Percentiles rank a stretch among this genome's conserved stretches.
Evolutionary conservation across 2,113 vertebrate genomes (phyloP).

Genomic region (Potamarius usumacintae): DNA sequence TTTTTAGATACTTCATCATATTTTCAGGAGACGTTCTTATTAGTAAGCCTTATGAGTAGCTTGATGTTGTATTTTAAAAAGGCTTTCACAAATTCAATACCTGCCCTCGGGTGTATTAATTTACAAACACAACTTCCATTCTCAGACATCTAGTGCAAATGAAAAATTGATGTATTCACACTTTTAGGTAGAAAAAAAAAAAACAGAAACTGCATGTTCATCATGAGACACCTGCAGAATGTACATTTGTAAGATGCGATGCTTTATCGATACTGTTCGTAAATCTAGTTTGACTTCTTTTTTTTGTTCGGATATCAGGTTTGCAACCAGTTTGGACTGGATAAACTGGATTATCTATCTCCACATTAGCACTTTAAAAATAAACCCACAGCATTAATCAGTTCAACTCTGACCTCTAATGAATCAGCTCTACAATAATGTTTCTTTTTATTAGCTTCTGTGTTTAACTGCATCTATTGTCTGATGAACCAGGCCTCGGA

Average conservation of each 20-base stretch:
- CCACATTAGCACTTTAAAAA: not conserved
- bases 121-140: not conserved
- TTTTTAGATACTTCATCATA: not conserved
- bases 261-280: not conserved
- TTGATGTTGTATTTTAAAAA: not conserved
- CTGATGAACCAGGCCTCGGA: not conserved
- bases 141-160: not conserved
- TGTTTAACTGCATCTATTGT: not conserved
- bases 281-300: not conserved
- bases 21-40: not conserved
- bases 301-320: not conserved
- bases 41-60: not conserved
- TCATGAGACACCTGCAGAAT: not conserved
- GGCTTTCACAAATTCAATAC: not conserved
- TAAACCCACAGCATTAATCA: not conserved
- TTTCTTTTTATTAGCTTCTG: not conserved
- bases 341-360: too few relatives aligned
- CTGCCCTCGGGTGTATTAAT: not conserved
- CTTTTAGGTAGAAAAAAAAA: not conserved
- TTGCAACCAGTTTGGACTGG: not conserved
- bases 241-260: not conserved
- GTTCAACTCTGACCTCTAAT: conserved; percentile 15
- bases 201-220: not conserved
- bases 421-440: not conserved
- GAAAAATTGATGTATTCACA: not conserved